Evolutionary conservation across 1,140 invertebrate species (phyloP).

Genomic region (Scaptomyza pallida): DNA sequence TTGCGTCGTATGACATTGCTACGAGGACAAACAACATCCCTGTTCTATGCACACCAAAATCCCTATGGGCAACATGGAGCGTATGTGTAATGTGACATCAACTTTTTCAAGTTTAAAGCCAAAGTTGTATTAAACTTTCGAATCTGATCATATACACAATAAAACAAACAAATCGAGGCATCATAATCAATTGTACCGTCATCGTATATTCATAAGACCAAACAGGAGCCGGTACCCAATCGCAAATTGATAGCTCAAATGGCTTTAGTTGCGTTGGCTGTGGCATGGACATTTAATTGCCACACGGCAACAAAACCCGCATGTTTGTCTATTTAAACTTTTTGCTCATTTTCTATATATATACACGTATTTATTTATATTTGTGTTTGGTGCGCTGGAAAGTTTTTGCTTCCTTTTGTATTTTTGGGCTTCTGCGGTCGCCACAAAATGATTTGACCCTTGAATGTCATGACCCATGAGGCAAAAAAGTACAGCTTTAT

Average conservation of each 20-base stretch:
- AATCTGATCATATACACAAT: too few relatives aligned
- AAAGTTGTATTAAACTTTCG: neutral
- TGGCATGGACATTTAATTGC: constrained; percentile 30
- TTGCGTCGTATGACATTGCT: constrained; percentile 3
- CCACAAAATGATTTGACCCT: constrained; percentile 52
- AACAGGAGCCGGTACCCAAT: constrained; percentile 1
- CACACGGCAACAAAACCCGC: constrained; percentile 15
- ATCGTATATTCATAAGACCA: constrained; percentile 41
- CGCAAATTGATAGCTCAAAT: constrained; percentile 41
- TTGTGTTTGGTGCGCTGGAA: neutral
- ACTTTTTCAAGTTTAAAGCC: neutral
- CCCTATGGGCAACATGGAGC: constrained; percentile 2
- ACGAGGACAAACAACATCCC: constrained; percentile 6
- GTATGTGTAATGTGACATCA: neutral
- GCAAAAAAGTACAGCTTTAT: neutral
- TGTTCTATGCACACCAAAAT: neutral
- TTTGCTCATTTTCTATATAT: neutral
- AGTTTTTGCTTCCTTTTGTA: constrained; percentile 1
- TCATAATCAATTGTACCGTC: constrained; percentile 26
- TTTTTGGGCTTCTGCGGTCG: constrained; percentile 28
- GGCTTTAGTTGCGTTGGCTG: constrained; percentile 13
- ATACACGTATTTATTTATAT: neutral
- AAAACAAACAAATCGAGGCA: constrained; percentile 7
- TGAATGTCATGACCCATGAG: constrained; percentile 51
- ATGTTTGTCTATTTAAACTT: constrained; percentile 32